These are phyloP conservation scores for Drosophila incognita DNA, from an alignment of 2,888 invertebrate genomes.

Conservation along the genomic window DNA sequence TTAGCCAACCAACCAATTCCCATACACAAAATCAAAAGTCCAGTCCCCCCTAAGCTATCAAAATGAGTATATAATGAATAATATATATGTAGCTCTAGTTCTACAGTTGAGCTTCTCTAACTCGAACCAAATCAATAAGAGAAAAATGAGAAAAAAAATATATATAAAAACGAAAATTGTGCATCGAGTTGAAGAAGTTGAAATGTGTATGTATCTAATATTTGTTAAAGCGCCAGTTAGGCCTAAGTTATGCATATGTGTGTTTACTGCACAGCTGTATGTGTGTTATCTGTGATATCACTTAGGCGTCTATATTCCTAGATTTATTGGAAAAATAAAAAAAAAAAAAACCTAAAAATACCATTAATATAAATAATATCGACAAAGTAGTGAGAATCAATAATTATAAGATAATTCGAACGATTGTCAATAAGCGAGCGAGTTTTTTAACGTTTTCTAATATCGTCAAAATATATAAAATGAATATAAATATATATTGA, in stretches of 20 bases:
- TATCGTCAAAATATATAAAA: conserved; percentile 39
- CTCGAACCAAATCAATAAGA: not conserved
- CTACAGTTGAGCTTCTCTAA: conserved; percentile 11
- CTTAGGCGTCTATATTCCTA: conserved; percentile 65
- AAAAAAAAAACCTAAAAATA: conserved; percentile 22
- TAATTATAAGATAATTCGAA: conserved; percentile 35
- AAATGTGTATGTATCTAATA: conserved; percentile 29
- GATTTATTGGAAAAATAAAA: conserved; percentile 35
- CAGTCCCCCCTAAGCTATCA: conserved; percentile 32
- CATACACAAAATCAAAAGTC: conserved; percentile 25
- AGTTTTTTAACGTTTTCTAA: conserved; percentile 67
- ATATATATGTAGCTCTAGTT: conserved; percentile 18
- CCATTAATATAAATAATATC: conserved; percentile 12
- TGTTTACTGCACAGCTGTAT: conserved; percentile 27
- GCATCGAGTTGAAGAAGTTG: conserved; percentile 7
- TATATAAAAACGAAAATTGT: not conserved
- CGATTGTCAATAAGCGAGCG: conserved; percentile 47
- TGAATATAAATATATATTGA: conserved; percentile 22
- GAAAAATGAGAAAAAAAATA: not conserved
- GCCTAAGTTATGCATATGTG: conserved; percentile 69
- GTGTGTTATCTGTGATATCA: conserved; percentile 71
- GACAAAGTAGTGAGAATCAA: conserved; percentile 22
- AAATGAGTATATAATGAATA: not conserved
- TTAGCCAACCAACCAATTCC: conserved; percentile 38
- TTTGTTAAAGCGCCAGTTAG: conserved; percentile 65